Conservation (phyloP, 2,113 vertebrate genomes). For the Nyctereutes procyonoides region DNA sequence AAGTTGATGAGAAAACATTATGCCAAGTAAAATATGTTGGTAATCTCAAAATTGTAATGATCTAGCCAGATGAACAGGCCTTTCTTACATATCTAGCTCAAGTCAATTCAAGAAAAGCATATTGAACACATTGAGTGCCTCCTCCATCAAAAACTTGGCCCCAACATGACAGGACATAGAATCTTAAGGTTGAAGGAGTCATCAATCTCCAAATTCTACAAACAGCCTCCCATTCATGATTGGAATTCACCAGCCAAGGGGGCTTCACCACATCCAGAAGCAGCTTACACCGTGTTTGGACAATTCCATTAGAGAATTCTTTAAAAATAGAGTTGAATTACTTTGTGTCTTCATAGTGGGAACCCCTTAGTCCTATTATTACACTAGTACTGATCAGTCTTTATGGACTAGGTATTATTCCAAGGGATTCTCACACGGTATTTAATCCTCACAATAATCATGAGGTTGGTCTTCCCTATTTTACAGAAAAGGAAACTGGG, state of each 20-base stretch:
- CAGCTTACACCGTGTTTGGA: background rate
- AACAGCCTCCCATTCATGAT: background rate
- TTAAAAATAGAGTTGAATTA: background rate
- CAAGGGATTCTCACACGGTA: background rate
- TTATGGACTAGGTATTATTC: background rate
- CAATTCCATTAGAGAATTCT: background rate
- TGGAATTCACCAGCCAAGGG: background rate
- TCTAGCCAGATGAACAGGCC: background rate
- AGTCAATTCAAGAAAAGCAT: background rate
- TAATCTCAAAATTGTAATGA: background rate
- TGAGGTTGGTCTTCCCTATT: background rate
- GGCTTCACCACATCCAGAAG: background rate
- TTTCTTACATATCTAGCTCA: background rate
- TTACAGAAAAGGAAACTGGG: background rate
- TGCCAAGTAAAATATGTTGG: background rate
- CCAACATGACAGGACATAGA: background rate
- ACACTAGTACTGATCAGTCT: background rate
- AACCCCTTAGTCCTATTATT: background rate
- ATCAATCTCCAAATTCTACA: background rate
- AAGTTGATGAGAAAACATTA: conserved; percentile 1
- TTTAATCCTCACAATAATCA: background rate
- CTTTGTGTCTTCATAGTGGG: background rate
- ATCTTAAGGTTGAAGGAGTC: background rate
- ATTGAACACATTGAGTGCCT: background rate
- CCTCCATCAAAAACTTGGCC: background rate